A percentile compares a stretch with the other conserved stretches of the same genome.
Evolutionary conservation across 2,888 invertebrate species (phyloP).

Genomic region (Trichopoda pennipes): DNA sequence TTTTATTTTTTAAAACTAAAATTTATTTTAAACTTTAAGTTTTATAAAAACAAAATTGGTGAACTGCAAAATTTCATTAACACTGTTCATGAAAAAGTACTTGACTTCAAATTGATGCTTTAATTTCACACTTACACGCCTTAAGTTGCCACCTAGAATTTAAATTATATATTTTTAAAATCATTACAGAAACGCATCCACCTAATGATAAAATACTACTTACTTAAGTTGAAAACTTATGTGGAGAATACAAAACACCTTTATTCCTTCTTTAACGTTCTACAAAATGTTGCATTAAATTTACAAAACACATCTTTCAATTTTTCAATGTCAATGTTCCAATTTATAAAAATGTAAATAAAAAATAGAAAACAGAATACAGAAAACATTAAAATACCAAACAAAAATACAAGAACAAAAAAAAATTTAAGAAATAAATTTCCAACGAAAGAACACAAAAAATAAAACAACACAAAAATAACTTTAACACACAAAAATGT

Average conservation of each 20-base stretch:
- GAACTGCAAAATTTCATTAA: too few relatives aligned
- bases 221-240: background rate
- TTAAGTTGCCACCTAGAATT: background rate
- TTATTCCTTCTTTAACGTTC: background rate
- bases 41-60: too few relatives aligned
- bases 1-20: too few relatives aligned
- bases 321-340: constrained; percentile 65
- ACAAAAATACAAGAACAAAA: background rate
- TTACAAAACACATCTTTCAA: constrained; percentile 17
- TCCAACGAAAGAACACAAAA: too few relatives aligned
- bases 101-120: constrained; percentile 10
- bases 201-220: background rate
- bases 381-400: constrained; percentile 25
- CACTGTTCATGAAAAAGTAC: constrained; percentile 14
- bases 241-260: constrained; percentile 23
- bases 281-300: background rate
- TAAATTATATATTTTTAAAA: background rate
- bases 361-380: background rate
- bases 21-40: too few relatives aligned
- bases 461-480: background rate
- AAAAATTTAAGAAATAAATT: constrained; percentile 11
- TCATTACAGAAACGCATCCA: background rate
- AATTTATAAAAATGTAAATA: constrained; percentile 14
- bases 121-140: constrained; percentile 21
- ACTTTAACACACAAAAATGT: constrained; percentile 1